Evolutionary conservation across 2,888 invertebrate species (phyloP), one percentile per base, ranked within the genome.

Genomic region (Spisula solida): DNA sequence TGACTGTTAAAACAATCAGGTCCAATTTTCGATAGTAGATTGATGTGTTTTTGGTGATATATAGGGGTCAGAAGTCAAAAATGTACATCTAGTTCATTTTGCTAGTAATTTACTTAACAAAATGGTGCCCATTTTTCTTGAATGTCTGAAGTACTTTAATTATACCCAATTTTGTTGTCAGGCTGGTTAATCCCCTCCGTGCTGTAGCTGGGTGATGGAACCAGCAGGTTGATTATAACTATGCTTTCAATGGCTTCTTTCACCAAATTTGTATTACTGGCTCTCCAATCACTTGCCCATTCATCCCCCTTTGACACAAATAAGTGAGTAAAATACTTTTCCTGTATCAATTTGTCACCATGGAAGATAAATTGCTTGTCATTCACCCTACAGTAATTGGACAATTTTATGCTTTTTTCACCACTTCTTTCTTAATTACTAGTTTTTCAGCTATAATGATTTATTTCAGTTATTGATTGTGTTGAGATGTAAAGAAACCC

Each of bases 351-450:
- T 82, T 82, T 82, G 82, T 60, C 82, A 82, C 47, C 16, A 47
- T 82, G 66, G 47, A 70, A 41, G 70, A 82, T 82, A 82, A 82
- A 82, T 82, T 82, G 70, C 82, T 82, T 82, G 82, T 82, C 82
- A 82, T 70, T 82, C 60, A 47, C 48, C 70, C 16, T 66, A 41
- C 66, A 25, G 66, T 82, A 60, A 66, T 82, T 66, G 82, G 82
- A 82, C 82, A 82, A 66, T 82, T 82, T 70, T 66, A 66, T 66
- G 70, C 29, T 47, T 82, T 80, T 41, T 60, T 47, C 20, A n/a
- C 34, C 56, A 31, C 60, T 82, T 82, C n/a, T 18, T 12, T 25
- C 41, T 70, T 82, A 82, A 82, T 82, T 82, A 12, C n/a, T 47
- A 66, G 70, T 60, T 82, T 82, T 66, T 66, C 55, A 66, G n/a